Evolutionary conservation across 64 coral and sea anemone species (phyloP), one percentile per base, ranked within the genome.

Genomic region (Pachyseris speciosa): DNA sequence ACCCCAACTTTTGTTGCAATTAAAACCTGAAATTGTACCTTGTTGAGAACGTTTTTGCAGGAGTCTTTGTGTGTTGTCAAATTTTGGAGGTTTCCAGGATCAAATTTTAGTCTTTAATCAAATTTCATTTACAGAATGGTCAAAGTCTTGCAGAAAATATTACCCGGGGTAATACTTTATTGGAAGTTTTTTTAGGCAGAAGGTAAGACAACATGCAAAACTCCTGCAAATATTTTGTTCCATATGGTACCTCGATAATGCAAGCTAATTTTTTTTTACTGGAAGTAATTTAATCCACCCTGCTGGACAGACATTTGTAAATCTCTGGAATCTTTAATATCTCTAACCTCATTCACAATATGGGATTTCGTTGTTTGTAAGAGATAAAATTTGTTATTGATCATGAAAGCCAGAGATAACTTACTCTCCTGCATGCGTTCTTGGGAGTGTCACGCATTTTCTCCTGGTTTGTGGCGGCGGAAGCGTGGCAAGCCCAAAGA

Each of bases 291-390:
- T 29, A 76, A 57, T 33, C 12, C 42, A 11, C 24, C 44, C 75
- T 79, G 75, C 75, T 57, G 75, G 75, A 79, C 75, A 79, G 75
- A 57, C 25, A 33, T 9, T 67, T 34, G 34, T 1, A 67, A 16
- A 4, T 67, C 9, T 67, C 4, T 67, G 9, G 27, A 67, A 67
- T 13, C 22, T n/a, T 33, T 79, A 52, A 53, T 32, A 50, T 50
- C 44, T 26, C 44, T 76, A 19, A 2, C 53, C 40, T 29, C 41
- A 22, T 52, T 33, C 61, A 32, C 44, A 77, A 9, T 37, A 57
- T 20, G 28, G 2, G 28, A 30, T 76, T 10, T 75, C 27, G 40
- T 41, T 41, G 0, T 42, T 20, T 41, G 11, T 41, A 22, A 9
- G 10, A 72, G 34, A 72, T 41, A 33, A 41, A 41, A 16, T 72